Percentiles rank a stretch among this genome's conserved stretches.
Evolutionary conservation across 37 sponge, comb jelly and placozoan genomes (phyloP).

Genomic region (Cliona cf. orientalis): DNA sequence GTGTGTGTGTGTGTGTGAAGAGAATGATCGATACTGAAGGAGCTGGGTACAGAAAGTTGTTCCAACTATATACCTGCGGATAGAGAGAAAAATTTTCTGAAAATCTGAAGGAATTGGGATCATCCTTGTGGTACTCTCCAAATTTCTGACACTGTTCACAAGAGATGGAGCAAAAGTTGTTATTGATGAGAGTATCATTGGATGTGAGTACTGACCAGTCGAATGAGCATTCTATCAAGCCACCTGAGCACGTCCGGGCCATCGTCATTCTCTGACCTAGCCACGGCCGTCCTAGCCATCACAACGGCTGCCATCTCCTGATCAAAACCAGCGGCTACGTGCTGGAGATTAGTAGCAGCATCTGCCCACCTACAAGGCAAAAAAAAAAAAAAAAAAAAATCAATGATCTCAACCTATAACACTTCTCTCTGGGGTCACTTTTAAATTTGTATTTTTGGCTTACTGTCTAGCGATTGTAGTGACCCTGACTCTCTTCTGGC

Average conservation of each 20-base stretch:
- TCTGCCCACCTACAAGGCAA: slow-evolving; percentile 87
- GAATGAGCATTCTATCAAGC: slow-evolving; percentile 96
- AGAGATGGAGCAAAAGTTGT: background rate
- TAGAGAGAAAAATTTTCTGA: slow-evolving; percentile 96
- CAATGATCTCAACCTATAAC: background rate
- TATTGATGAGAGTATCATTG: background rate
- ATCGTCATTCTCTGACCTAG: slow-evolving; percentile 89
- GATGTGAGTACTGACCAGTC: slow-evolving; percentile 71
- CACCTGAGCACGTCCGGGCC: slow-evolving; percentile 98
- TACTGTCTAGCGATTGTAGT: slow-evolving; percentile 98
- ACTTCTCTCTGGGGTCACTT: background rate
- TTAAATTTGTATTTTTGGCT: slow-evolving; percentile 27
- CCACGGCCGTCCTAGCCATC: slow-evolving; percentile 92
- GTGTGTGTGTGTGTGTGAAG: background rate
- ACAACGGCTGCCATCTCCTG: slow-evolving; percentile 94
- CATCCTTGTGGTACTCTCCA: slow-evolving; percentile 94
- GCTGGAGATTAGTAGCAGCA: slow-evolving; percentile 79
- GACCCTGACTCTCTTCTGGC: slow-evolving; percentile 95
- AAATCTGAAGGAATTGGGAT: slow-evolving; percentile 94
- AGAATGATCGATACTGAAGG: background rate
- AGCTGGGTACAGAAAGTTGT: background rate
- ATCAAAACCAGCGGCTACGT: slow-evolving; percentile 93
- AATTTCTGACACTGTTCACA: slow-evolving; percentile 95
- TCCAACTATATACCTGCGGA: slow-evolving; percentile 79
- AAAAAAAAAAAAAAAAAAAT: background rate